Evolutionary conservation across 2,888 invertebrate species (phyloP).

Genomic region (Trachelus troglodyta): DNA sequence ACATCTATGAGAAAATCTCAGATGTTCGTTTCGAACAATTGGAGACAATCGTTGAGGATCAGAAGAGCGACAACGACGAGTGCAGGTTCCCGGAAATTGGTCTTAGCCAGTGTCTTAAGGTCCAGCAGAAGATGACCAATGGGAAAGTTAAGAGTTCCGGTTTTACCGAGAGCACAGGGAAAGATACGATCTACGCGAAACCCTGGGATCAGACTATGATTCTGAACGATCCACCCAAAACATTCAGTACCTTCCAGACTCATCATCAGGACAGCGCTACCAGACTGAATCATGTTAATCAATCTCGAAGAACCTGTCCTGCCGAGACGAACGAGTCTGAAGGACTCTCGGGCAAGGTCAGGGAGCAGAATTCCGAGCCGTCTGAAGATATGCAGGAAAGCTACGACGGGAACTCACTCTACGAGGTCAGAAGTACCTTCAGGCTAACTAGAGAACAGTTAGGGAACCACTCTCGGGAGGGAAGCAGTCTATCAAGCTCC

Average conservation of each 20-base stretch:
- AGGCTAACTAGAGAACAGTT: constrained; percentile 11
- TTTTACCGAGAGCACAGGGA: not conserved
- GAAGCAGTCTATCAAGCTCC: constrained; percentile 35
- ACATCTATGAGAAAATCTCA: constrained; percentile 31
- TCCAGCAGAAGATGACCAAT: constrained; percentile 36
- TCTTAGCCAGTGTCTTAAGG: constrained; percentile 37
- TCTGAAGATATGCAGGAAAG: not conserved
- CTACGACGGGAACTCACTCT: constrained; percentile 11
- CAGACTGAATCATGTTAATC: not conserved
- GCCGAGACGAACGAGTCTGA: constrained; percentile 15
- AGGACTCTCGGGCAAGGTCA: constrained; percentile 19
- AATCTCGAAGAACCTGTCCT: not conserved
- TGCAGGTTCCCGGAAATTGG: constrained; percentile 43
- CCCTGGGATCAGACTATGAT: constrained; percentile 24
- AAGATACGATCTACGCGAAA: not conserved
- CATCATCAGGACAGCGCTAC: constrained; percentile 7
- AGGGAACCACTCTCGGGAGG: constrained; percentile 33
- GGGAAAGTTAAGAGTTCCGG: constrained; percentile 25
- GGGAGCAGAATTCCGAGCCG: constrained; percentile 5
- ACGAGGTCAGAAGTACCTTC: constrained; percentile 40
- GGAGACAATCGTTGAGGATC: constrained; percentile 42
- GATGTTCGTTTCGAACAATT: constrained; percentile 38
- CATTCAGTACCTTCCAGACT: constrained; percentile 40
- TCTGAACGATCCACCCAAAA: constrained; percentile 36
- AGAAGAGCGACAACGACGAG: constrained; percentile 34